phyloP scores from a whole-genome alignment of 2,888 invertebrate genomes.

The Boloria selene region DNA sequence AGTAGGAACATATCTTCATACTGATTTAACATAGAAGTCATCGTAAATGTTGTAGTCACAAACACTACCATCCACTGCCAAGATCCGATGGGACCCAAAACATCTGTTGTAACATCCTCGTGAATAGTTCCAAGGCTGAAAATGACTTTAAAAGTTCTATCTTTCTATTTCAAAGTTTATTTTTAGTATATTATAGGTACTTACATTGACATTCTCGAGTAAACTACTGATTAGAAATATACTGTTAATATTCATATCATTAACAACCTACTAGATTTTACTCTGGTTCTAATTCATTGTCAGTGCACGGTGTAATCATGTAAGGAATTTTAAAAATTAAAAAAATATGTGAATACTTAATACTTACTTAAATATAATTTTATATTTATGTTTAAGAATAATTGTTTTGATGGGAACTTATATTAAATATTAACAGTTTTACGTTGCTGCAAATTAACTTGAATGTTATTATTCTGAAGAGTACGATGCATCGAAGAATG shows the following conservation, averaged over 20 bases:
- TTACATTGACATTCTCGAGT: conserved; percentile 36
- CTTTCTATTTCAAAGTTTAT: background rate
- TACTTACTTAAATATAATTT: too few species aligned
- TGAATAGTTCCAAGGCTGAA: conserved; percentile 70
- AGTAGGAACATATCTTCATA: conserved; percentile 67
- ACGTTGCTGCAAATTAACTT: background rate
- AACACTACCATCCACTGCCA: conserved; percentile 75
- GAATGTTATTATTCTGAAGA: conserved; percentile 23
- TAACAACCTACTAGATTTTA: conserved; percentile 30
- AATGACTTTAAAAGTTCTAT: conserved; percentile 33
- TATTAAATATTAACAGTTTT: background rate
- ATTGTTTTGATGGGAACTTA: conserved; percentile 6
- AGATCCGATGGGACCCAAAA: conserved; percentile 65
- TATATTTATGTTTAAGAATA: conserved; percentile 22
- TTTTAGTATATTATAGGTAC: conserved; percentile 12
- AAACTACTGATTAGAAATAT: conserved; percentile 4
- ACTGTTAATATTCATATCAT: conserved; percentile 22
- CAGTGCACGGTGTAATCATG: background rate
- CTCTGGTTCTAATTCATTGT: conserved; percentile 13
- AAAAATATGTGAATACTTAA: background rate
- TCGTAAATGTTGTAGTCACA: conserved; percentile 54
- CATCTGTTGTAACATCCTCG: conserved; percentile 74
- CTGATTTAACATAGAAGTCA: conserved; percentile 61
- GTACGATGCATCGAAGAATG: conserved; percentile 28
- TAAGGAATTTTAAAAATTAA: conserved; percentile 7